Conservation (phyloP, 2,888 invertebrate species). For the Drosophila meridiana region DNA sequence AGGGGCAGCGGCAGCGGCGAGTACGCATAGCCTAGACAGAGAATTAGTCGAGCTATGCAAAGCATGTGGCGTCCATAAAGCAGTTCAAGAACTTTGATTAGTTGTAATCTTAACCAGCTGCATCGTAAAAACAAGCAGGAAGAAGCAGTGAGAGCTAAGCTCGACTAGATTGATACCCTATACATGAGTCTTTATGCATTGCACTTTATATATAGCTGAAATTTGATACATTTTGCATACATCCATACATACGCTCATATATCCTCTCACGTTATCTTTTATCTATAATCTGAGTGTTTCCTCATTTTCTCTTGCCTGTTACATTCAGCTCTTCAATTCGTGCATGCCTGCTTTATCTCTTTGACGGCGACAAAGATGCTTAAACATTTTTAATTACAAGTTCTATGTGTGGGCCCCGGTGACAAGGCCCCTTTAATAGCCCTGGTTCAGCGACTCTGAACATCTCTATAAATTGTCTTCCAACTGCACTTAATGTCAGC, state of each 20-base stretch:
- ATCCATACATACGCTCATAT: not conserved
- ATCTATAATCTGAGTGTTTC: not conserved
- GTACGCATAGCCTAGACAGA: conserved; percentile 27
- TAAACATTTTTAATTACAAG: conserved; percentile 26
- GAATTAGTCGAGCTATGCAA: conserved; percentile 69
- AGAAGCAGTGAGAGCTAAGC: not conserved
- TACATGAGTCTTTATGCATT: not conserved
- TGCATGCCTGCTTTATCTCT: not conserved
- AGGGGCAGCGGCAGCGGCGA: not conserved
- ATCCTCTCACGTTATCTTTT: not conserved
- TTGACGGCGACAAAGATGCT: conserved; percentile 5
- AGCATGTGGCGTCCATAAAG: conserved; percentile 56
- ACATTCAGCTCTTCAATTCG: not conserved
- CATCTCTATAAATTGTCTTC: conserved; percentile 56
- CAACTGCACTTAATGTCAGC: conserved; percentile 48
- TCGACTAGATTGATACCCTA: conserved; percentile 1
- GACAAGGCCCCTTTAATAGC: conserved; percentile 43
- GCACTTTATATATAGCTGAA: not conserved
- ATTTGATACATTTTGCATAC: not conserved
- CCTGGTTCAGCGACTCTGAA: conserved; percentile 26
- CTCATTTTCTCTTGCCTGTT: not conserved
- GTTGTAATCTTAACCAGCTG: conserved; percentile 64
- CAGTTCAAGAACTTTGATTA: conserved; percentile 61
- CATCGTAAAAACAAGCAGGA: conserved; percentile 56
- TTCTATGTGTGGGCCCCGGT: conserved; percentile 33